Percentiles rank a stretch among this genome's conserved stretches.
Evolutionary conservation across 2,888 invertebrate genomes (phyloP).

Genomic region (Lottia scabra): DNA sequence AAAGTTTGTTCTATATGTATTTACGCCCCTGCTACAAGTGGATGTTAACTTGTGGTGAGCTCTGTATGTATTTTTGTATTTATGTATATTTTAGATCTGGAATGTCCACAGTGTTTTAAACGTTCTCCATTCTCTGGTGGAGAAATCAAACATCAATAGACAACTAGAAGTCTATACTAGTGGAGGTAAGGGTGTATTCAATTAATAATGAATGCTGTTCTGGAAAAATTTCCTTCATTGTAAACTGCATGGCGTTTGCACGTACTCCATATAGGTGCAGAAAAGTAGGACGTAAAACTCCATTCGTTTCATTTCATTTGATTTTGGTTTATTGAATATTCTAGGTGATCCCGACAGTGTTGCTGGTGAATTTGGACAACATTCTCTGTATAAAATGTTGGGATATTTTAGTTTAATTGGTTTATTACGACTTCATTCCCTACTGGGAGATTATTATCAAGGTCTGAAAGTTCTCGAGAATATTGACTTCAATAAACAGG

Average conservation of each 20-base stretch:
- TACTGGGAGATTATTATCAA: conserved; percentile 98
- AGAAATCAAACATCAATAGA: conserved; percentile 97
- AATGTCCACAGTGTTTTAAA: conserved; percentile 97
- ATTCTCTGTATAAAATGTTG: conserved; percentile 98
- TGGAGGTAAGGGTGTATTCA: conserved; percentile 63
- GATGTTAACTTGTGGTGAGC: no score
- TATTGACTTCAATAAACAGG: conserved; percentile 86
- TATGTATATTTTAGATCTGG: conserved; percentile 76
- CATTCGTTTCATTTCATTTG: no score
- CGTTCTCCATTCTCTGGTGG: conserved; percentile 96
- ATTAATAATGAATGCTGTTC: no score
- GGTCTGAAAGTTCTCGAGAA: conserved; percentile 82
- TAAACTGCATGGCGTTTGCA: neutral
- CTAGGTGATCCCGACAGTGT: conserved; percentile 81
- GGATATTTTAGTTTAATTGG: conserved; percentile 99
- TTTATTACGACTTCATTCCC: conserved; percentile 91
- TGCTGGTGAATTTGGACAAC: conserved; percentile 95
- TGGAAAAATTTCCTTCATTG: neutral
- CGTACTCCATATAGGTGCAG: neutral
- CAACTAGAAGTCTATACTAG: conserved; percentile 86
- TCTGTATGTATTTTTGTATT: no score
- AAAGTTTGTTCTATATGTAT: no score
- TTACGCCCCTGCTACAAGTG: no score
- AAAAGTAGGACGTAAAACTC: no score
- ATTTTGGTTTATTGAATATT: conserved; percentile 27